Percentiles rank a stretch among this genome's conserved stretches.
These are phyloP conservation scores for Drosophila nebulosa DNA, from an alignment of 1,140 invertebrate genomes.

Conservation along the genomic window DNA sequence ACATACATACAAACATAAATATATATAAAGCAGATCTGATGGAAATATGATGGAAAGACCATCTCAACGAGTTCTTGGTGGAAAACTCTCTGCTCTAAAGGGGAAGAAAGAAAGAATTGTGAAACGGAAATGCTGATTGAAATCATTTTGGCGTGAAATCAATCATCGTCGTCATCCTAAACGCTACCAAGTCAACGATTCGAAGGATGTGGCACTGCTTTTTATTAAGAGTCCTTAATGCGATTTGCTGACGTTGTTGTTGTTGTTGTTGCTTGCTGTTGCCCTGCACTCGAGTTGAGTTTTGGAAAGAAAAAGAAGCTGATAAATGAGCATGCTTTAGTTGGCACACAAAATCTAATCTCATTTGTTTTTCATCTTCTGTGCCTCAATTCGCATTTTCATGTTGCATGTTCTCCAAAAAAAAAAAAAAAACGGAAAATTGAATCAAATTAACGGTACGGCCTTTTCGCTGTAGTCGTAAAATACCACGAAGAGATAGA, in stretches of 20 bases:
- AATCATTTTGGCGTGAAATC: slow-evolving; percentile 80
- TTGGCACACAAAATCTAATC: neutral
- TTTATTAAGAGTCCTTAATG: slow-evolving; percentile 80
- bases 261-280: slow-evolving; percentile 8
- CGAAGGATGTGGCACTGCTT: slow-evolving; percentile 67
- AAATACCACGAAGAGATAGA: slow-evolving; percentile 59
- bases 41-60: neutral
- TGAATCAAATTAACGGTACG: slow-evolving; percentile 72
- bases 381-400: slow-evolving; percentile 60
- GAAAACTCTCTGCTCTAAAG: neutral
- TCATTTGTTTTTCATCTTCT: slow-evolving; percentile 14
- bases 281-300: slow-evolving; percentile 1
- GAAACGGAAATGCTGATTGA: slow-evolving; percentile 78
- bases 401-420: slow-evolving; percentile 62
- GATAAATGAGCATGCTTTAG: slow-evolving; percentile 40
- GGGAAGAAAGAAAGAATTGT: slow-evolving; percentile 25
- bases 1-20: neutral
- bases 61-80: neutral
- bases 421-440: no score
- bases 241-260: slow-evolving; percentile 71
- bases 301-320: slow-evolving; percentile 61
- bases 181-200: slow-evolving; percentile 45
- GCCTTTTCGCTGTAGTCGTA: slow-evolving; percentile 74
- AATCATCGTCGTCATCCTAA: slow-evolving; percentile 55
- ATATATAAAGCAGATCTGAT: neutral